Evolutionary conservation across 2,797 vertebrate species (phyloP).

Genomic region (Onychomys leucogaster): DNA sequence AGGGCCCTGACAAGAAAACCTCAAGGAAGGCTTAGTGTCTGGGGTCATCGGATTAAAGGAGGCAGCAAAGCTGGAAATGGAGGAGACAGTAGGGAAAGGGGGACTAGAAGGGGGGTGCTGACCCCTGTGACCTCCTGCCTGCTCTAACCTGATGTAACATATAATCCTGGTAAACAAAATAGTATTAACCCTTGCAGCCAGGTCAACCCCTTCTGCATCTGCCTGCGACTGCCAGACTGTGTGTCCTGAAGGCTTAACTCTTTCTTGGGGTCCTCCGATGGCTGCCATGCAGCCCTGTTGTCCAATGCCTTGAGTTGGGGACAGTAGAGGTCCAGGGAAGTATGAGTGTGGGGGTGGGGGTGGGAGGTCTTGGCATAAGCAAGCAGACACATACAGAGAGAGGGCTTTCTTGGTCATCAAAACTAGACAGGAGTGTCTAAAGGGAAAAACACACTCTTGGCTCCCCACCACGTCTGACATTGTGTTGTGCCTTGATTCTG

Average conservation of each 20-base stretch:
- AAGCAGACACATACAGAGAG: neutral
- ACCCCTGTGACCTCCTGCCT: conserved; percentile 85
- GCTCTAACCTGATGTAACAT: conserved; percentile 89
- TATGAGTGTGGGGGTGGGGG: fast-evolving
- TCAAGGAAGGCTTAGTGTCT: conserved; percentile 86
- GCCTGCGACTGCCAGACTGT: neutral
- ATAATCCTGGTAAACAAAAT: conserved; percentile 89
- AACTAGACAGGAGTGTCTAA: neutral
- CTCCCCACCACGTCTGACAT: neutral
- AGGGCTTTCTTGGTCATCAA: neutral
- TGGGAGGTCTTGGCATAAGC: neutral
- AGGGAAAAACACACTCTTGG: neutral
- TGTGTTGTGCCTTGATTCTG: neutral
- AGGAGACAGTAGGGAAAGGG: conserved; percentile 51
- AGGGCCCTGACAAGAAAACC: conserved; percentile 87
- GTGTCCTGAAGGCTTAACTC: conserved; percentile 81
- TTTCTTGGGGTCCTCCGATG: conserved; percentile 67
- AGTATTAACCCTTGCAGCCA: conserved; percentile 88
- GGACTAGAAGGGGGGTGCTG: conserved; percentile 46
- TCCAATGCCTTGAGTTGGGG: neutral
- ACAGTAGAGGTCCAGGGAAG: neutral
- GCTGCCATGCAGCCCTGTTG: neutral
- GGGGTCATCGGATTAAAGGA: conserved; percentile 88
- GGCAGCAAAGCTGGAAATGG: conserved; percentile 77
- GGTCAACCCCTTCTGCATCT: conserved; percentile 84